phyloP scores from a whole-genome alignment of 2,888 invertebrate species.

The Patella pellucida region DNA sequence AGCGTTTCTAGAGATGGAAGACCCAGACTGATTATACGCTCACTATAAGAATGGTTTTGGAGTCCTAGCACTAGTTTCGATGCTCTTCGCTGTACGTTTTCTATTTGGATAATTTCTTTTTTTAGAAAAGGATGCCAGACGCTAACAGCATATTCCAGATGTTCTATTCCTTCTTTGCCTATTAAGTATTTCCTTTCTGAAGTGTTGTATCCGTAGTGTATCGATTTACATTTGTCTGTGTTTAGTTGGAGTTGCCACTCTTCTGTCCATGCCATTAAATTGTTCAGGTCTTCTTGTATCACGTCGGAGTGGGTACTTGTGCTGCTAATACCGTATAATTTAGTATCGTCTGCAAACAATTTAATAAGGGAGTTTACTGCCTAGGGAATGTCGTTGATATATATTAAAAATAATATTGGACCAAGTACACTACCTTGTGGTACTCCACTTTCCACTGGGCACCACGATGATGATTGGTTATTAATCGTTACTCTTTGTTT shows the following conservation, averaged over 20 bases:
- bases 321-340: constrained; percentile 1
- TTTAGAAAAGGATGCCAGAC: constrained; percentile 15
- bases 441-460: too few relatives aligned
- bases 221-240: constrained; percentile 22
- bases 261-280: constrained; percentile 22
- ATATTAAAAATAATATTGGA: constrained; percentile 28
- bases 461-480: too few relatives aligned
- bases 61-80: background rate
- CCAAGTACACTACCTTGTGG: constrained; percentile 27
- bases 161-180: too few relatives aligned
- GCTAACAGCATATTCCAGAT: constrained; percentile 16
- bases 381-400: constrained; percentile 34
- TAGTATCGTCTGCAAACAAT: constrained; percentile 33
- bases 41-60: background rate
- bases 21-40: background rate
- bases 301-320: background rate
- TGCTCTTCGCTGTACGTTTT: constrained; percentile 7
- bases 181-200: too few relatives aligned
- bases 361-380: background rate
- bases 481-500: constrained; percentile 6
- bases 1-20: background rate
- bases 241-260: constrained; percentile 27
- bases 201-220: constrained; percentile 15
- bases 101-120: constrained; percentile 9
- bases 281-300: constrained; percentile 18